A percentile compares a stretch with the other conserved stretches of the same genome.
Conservation (phyloP, 1,140 invertebrate species). For the Harlomillsia oculata region DNA sequence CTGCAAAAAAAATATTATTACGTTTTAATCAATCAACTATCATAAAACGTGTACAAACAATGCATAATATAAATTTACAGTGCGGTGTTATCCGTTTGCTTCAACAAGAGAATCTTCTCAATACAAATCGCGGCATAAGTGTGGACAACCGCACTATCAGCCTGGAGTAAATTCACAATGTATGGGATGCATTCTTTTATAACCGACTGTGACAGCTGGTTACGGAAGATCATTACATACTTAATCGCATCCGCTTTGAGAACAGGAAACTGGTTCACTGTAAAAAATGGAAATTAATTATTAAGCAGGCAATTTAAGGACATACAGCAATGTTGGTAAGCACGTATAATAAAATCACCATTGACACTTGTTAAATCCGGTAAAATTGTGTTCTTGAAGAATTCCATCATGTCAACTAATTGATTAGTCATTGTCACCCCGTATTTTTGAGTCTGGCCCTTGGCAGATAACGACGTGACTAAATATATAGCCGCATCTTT, state of each 20-base stretch:
- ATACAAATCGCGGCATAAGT: conserved; percentile 86
- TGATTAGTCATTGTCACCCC: conserved; percentile 84
- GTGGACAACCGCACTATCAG: conserved; percentile 74
- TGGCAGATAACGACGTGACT: conserved; percentile 83
- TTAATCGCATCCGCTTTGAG: conserved; percentile 92
- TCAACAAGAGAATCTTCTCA: conserved; percentile 76
- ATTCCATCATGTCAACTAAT: conserved; percentile 78
- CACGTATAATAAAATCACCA: conserved; percentile 43
- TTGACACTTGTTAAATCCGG: conserved; percentile 68
- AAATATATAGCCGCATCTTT: conserved; percentile 95
- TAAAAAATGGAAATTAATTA: conserved; percentile 29
- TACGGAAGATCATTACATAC: conserved; percentile 90
- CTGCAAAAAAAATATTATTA: conserved; percentile 41
- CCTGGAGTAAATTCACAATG: conserved; percentile 61
- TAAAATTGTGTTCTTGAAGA: conserved; percentile 72
- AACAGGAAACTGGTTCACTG: conserved; percentile 78
- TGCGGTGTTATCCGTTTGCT: conserved; percentile 45
- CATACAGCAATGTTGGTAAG: background rate
- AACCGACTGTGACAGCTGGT: conserved; percentile 68
- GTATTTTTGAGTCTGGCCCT: conserved; percentile 80
- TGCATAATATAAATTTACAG: conserved; percentile 43
- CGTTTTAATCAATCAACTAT: background rate
- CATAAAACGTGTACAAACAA: background rate
- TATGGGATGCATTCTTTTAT: conserved; percentile 63
- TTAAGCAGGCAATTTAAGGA: background rate